Evolutionary conservation across 2,888 invertebrate species (phyloP).

Genomic region (Zaprionus bogoriensis): DNA sequence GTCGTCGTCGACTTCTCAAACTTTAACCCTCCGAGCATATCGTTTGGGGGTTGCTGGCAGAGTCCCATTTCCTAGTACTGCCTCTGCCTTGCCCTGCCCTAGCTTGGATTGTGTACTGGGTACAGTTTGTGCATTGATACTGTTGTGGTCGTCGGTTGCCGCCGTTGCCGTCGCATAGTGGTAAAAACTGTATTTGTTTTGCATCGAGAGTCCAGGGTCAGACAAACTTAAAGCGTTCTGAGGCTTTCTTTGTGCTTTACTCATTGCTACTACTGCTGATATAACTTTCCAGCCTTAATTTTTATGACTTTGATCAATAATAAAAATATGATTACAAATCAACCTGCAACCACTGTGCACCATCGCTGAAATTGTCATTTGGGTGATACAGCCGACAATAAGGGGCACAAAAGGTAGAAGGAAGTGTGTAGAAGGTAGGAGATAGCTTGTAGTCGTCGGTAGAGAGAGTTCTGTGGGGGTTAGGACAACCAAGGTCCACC

Average conservation of each 20-base stretch:
- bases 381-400: conserved; percentile 60
- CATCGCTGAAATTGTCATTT: conserved; percentile 44
- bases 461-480: conserved; percentile 33
- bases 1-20: conserved; percentile 58
- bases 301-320: too few species aligned
- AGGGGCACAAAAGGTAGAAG: conserved; percentile 37
- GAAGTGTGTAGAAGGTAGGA: conserved; percentile 18
- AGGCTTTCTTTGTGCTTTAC: background rate
- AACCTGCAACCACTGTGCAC: background rate
- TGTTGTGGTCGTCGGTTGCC: conserved; percentile 75
- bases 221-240: too few species aligned
- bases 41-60: conserved; percentile 70
- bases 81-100: conserved; percentile 9
- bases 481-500: conserved; percentile 44
- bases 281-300: too few species aligned
- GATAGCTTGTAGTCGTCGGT: conserved; percentile 23
- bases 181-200: background rate
- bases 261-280: too few species aligned
- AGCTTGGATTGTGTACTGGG: conserved; percentile 36
- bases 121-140: conserved; percentile 81
- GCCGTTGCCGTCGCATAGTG: conserved; percentile 43
- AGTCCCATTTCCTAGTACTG: conserved; percentile 37
- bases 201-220: too few species aligned
- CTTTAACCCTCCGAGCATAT: conserved; percentile 62
- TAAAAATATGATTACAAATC: background rate